These are phyloP conservation scores for Lymantria monacha DNA, from an alignment of 2,888 invertebrate genomes.

Conservation along the genomic window DNA sequence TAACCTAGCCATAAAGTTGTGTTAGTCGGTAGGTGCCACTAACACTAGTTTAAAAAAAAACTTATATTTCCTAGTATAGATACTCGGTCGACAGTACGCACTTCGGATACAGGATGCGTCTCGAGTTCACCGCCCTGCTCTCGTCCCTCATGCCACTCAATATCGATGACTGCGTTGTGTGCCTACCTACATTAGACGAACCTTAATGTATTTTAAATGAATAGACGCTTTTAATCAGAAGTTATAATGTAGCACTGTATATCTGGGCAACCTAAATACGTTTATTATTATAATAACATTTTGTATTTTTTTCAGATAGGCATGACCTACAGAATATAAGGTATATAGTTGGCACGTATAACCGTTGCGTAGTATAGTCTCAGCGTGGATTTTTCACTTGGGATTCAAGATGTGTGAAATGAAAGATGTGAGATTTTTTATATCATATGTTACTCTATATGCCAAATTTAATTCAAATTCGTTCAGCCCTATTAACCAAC, in stretches of 20 bases:
- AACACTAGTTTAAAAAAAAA: slow-evolving; percentile 67
- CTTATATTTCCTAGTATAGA: slow-evolving; percentile 75
- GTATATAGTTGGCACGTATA: too few species aligned
- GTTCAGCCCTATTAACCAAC: too few species aligned
- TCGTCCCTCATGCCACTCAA: slow-evolving; percentile 47
- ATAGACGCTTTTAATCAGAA: slow-evolving; percentile 48
- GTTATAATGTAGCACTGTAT: slow-evolving; percentile 30
- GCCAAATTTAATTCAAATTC: too few species aligned
- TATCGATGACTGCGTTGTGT: slow-evolving; percentile 39
- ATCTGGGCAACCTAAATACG: slow-evolving; percentile 33
- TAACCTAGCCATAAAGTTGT: slow-evolving; percentile 65
- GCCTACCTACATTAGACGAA: slow-evolving; percentile 56
- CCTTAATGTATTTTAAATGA: slow-evolving; percentile 60
- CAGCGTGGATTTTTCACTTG: too few species aligned
- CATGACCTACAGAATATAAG: too few species aligned
- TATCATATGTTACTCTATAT: too few species aligned
- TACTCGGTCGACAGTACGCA: slow-evolving; percentile 64
- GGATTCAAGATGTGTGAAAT: too few species aligned
- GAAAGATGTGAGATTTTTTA: too few species aligned
- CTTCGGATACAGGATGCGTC: slow-evolving; percentile 71
- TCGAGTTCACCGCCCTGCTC: slow-evolving; percentile 65
- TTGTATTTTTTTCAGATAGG: neutral
- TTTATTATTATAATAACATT: neutral
- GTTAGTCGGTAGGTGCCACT: slow-evolving; percentile 62
- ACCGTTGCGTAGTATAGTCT: too few species aligned